These are phyloP conservation scores for Cremastinae sp. DNA, from an alignment of 2,888 invertebrate species.

Conservation along the genomic window DNA sequence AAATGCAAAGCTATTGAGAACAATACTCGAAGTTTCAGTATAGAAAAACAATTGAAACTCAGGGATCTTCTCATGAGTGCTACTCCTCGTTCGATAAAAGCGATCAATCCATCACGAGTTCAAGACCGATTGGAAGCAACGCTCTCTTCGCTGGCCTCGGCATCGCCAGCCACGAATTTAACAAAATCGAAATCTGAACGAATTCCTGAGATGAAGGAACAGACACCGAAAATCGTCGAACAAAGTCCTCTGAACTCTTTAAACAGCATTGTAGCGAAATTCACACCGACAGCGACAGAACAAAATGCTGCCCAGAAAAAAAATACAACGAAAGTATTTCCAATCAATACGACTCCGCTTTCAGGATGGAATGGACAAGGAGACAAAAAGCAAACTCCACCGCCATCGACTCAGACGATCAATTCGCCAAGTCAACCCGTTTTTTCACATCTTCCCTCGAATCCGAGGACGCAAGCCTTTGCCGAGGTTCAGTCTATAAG, in stretches of 20 bases:
- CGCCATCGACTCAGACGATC: conserved; percentile 56
- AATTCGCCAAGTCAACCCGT: conserved; percentile 43
- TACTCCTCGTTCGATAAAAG: conserved; percentile 70
- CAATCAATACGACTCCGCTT: conserved; percentile 43
- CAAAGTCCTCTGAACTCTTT: conserved; percentile 75
- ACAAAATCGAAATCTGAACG: conserved; percentile 63
- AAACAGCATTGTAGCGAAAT: conserved; percentile 76
- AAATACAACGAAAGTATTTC: conserved; percentile 49
- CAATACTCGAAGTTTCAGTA: conserved; percentile 70
- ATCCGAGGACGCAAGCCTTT: conserved; percentile 59
- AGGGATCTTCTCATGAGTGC: conserved; percentile 70
- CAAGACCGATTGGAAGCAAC: conserved; percentile 76
- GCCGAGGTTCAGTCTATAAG: conserved; percentile 62
- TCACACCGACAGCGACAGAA: conserved; percentile 64
- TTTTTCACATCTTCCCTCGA: conserved; percentile 44
- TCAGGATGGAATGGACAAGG: conserved; percentile 60
- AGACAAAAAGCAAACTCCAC: conserved; percentile 60
- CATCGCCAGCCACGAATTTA: conserved; percentile 51
- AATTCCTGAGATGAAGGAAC: conserved; percentile 46
- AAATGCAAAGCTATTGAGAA: conserved; percentile 74
- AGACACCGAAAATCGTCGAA: conserved; percentile 47
- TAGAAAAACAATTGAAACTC: conserved; percentile 71
- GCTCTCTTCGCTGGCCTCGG: conserved; percentile 72
- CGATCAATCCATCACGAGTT: conserved; percentile 72
- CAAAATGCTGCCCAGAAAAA: conserved; percentile 48